A percentile compares a stretch with the other conserved stretches of the same genome.
Evolutionary conservation across 1,140 invertebrate species (phyloP).

Genomic region (Eupristina koningsbergeri): DNA sequence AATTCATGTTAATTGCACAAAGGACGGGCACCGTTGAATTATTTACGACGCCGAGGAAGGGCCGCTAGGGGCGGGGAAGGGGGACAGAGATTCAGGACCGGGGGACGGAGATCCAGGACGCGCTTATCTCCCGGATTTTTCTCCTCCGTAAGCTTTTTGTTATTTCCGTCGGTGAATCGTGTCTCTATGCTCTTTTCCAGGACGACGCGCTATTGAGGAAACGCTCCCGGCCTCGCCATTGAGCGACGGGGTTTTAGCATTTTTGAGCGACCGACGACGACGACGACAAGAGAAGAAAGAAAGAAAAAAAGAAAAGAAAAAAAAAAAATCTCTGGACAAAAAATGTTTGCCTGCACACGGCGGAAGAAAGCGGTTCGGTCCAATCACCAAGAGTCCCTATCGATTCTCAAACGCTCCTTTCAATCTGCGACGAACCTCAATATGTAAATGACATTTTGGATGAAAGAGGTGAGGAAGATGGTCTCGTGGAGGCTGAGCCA

Average conservation of each 20-base stretch:
- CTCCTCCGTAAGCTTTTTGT: neutral
- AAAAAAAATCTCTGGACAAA: no score
- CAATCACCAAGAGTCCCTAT: neutral
- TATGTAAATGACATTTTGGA: constrained; percentile 4
- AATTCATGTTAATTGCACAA: constrained; percentile 12
- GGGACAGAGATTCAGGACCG: neutral
- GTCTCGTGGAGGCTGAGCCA: neutral
- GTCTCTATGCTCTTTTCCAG: neutral
- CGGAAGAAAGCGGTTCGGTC: neutral
- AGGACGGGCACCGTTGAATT: neutral
- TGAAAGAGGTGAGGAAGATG: neutral
- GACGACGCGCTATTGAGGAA: neutral
- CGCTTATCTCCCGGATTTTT: neutral
- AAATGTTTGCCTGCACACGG: neutral
- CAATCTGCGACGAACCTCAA: neutral
- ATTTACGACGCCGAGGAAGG: no score
- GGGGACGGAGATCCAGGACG: neutral
- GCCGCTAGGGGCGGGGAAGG: neutral
- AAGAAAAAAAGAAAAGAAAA: no score
- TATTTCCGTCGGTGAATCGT: neutral
- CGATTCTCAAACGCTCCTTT: neutral
- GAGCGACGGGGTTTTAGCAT: neutral
- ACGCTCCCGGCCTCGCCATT: neutral
- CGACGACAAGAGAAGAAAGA: no score
- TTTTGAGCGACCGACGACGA: neutral